These are phyloP conservation scores for Antennarius striatus DNA, from an alignment of 2,113 vertebrate genomes.

Conservation along the genomic window DNA sequence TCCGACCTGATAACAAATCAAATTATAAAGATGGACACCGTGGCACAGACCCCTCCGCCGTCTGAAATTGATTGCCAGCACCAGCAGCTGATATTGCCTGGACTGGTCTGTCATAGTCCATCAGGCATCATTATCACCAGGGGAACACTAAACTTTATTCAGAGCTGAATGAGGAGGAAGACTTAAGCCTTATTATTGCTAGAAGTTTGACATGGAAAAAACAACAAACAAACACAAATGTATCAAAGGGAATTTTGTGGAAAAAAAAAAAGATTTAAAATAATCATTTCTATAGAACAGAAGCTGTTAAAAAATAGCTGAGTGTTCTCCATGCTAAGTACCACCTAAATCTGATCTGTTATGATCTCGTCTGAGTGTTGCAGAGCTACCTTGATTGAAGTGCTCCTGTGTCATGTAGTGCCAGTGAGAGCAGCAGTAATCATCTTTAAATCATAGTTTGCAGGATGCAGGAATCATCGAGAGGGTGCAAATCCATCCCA, in stretches of 20 bases:
- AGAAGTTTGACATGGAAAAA: background rate
- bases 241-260: background rate
- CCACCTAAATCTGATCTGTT: conserved; percentile 28
- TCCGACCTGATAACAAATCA: conserved; percentile 77
- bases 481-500: conserved; percentile 45
- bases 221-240: conserved; percentile 15
- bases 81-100: conserved; percentile 62
- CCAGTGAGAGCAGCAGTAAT: conserved; percentile 57
- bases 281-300: too few relatives aligned
- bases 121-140: conserved; percentile 72
- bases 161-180: conserved; percentile 51
- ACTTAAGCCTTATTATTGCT: conserved; percentile 21
- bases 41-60: conserved; percentile 46
- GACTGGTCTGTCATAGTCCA: conserved; percentile 71
- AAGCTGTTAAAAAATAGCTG: conserved; percentile 9
- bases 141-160: conserved; percentile 62
- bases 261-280: too few relatives aligned
- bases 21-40: conserved; percentile 74
- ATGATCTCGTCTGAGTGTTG: conserved; percentile 41
- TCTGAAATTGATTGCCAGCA: conserved; percentile 74
- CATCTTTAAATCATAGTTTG: conserved; percentile 61
- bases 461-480: conserved; percentile 47
- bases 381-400: conserved; percentile 65
- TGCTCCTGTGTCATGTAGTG: conserved; percentile 56
- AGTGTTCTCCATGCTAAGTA: conserved; percentile 28